phyloP scores from a whole-genome alignment of 2,797 vertebrate species.

The Eulemur mongoz region DNA sequence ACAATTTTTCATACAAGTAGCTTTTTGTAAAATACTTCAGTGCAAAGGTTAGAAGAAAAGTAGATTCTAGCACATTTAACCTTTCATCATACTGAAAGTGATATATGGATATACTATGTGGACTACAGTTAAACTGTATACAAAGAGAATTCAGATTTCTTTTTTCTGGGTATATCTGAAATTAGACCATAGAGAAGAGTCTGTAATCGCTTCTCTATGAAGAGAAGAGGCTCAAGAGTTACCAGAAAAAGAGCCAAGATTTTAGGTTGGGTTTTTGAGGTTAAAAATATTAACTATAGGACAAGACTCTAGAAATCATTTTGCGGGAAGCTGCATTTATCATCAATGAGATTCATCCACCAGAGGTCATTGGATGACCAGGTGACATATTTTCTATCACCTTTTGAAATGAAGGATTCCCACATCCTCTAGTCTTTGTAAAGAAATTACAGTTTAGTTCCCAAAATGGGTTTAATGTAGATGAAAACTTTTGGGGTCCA shows the following conservation, averaged over 20 bases:
- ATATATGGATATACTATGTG: background rate
- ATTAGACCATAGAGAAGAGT: background rate
- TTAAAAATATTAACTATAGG: constrained; percentile 40
- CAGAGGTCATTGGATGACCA: constrained; percentile 84
- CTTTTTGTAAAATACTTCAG: background rate
- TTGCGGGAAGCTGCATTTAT: constrained; percentile 58
- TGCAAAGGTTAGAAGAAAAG: background rate
- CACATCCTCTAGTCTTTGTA: constrained; percentile 65
- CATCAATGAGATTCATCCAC: constrained; percentile 83
- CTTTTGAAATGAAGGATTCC: constrained; percentile 78
- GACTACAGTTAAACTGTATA: background rate
- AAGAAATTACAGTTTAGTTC: constrained; percentile 78
- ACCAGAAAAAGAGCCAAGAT: background rate
- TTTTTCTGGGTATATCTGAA: background rate
- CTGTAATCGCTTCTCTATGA: background rate
- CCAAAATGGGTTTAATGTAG: constrained; percentile 78
- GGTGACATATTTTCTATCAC: constrained; percentile 77
- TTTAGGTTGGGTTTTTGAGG: background rate
- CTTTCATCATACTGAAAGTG: background rate
- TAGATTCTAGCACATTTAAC: background rate
- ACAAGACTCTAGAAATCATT: constrained; percentile 65
- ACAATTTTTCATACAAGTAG: background rate
- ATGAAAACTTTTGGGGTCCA: constrained; percentile 44
- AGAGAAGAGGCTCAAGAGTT: background rate
- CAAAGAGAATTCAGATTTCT: background rate